Evolutionary conservation across 2,888 invertebrate species (phyloP).

Genomic region (Antheraea yamamai): DNA sequence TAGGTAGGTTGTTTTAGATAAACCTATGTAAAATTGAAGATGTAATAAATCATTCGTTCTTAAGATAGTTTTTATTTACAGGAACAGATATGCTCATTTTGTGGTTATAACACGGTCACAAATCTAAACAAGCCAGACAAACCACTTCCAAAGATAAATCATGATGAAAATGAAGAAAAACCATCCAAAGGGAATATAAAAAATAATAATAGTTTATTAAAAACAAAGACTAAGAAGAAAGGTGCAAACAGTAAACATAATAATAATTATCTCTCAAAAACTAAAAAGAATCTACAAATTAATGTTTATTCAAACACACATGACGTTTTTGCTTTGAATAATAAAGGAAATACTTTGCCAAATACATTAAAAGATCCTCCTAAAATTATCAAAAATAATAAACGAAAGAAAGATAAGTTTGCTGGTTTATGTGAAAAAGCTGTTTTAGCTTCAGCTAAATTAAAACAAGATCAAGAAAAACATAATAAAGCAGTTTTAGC

Average conservation of each 20-base stretch:
- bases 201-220: constrained; percentile 18
- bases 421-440: constrained; percentile 71
- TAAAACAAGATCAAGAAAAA: constrained; percentile 51
- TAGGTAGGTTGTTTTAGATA: no score
- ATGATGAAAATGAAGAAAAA: constrained; percentile 1
- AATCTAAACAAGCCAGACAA: constrained; percentile 48
- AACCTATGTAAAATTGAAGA: no score
- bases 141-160: constrained; percentile 12
- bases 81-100: constrained; percentile 65
- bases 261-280: constrained; percentile 11
- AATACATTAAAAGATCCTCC: constrained; percentile 42
- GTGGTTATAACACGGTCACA: constrained; percentile 49
- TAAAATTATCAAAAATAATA: constrained; percentile 70
- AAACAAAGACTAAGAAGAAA: constrained; percentile 20
- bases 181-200: constrained; percentile 15
- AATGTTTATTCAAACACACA: constrained; percentile 65
- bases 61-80: constrained; percentile 37
- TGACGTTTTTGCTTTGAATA: constrained; percentile 64
- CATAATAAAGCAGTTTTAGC: constrained; percentile 65
- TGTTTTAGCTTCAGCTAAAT: constrained; percentile 63
- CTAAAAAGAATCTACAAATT: constrained; percentile 25
- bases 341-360: constrained; percentile 56
- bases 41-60: not conserved
- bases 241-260: constrained; percentile 18
- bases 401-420: constrained; percentile 73